A percentile compares a stretch with the other conserved stretches of the same genome.
phyloP scores from a whole-genome alignment of 30 jellyfish, hydroid and myxozoan genomes.

The Aurelia aurita complex sp. Pacific region DNA sequence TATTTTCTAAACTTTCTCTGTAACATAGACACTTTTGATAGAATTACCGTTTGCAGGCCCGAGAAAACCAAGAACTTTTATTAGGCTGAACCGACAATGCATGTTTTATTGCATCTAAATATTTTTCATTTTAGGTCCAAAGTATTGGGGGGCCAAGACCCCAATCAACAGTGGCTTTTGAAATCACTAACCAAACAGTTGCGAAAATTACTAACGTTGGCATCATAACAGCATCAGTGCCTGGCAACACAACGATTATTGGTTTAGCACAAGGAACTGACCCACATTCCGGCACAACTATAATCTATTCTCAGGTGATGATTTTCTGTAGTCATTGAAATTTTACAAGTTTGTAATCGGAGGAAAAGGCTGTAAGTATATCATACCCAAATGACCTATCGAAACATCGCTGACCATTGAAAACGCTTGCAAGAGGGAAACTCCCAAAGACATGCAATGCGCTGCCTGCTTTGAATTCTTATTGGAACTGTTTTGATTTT shows the following conservation, averaged over 20 bases:
- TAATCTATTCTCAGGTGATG: slow-evolving; percentile 80
- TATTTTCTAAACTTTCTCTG: too few relatives aligned
- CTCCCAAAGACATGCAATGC: too few relatives aligned
- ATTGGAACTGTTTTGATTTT: too few relatives aligned
- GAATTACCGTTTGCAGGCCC: too few relatives aligned
- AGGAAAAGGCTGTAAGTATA: background rate
- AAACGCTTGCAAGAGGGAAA: too few relatives aligned
- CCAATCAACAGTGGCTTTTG: slow-evolving; percentile 77
- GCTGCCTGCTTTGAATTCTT: too few relatives aligned
- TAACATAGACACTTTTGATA: too few relatives aligned
- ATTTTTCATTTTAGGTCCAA: slow-evolving; percentile 42
- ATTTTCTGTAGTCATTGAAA: background rate
- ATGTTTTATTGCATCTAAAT: too few relatives aligned
- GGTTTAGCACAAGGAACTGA: slow-evolving; percentile 91
- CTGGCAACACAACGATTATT: slow-evolving; percentile 76
- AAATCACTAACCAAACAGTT: slow-evolving; percentile 69
- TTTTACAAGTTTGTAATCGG: background rate
- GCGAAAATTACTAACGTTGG: slow-evolving; percentile 82
- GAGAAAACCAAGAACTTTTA: too few relatives aligned
- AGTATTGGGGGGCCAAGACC: slow-evolving; percentile 98
- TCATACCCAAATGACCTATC: too few relatives aligned
- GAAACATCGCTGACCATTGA: too few relatives aligned
- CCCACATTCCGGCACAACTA: slow-evolving; percentile 66
- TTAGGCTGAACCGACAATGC: too few relatives aligned
- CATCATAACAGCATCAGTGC: slow-evolving; percentile 62